These are phyloP conservation scores for Ferrisia virgata DNA, from an alignment of 2,888 invertebrate genomes.

Conservation along the genomic window DNA sequence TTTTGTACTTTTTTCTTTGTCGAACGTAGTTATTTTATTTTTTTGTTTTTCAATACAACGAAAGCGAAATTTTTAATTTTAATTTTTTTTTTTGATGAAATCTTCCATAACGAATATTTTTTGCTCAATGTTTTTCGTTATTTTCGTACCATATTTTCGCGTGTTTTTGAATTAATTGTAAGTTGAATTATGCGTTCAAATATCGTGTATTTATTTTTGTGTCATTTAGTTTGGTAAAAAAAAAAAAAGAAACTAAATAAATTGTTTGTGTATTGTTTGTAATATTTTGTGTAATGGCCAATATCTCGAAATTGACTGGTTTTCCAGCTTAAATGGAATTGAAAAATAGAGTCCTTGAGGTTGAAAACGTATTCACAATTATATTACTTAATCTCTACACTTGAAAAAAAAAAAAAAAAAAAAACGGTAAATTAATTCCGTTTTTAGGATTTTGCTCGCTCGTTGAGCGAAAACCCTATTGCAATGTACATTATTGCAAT, in stretches of 20 bases:
- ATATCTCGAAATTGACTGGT: too few species aligned
- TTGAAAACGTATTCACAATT: too few species aligned
- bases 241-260: slow-evolving; percentile 17
- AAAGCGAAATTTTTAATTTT: too few species aligned
- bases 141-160: slow-evolving; percentile 16
- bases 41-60: neutral
- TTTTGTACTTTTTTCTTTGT: neutral
- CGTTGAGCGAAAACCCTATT: too few species aligned
- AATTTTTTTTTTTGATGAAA: neutral
- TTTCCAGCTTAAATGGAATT: neutral
- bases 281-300: too few species aligned
- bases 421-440: too few species aligned
- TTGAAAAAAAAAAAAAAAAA: too few species aligned
- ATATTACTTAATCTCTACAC: too few species aligned
- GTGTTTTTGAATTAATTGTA: neutral
- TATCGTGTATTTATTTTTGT: slow-evolving; percentile 18
- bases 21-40: neutral
- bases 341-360: neutral
- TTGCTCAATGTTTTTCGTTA: neutral
- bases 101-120: neutral
- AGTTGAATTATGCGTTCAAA: neutral
- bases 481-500: too few species aligned
- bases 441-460: too few species aligned
- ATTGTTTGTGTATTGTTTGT: slow-evolving; percentile 30
- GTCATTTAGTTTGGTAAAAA: neutral